Conservation (phyloP, 2,113 vertebrate species). For the Pantherophis guttatus region DNA sequence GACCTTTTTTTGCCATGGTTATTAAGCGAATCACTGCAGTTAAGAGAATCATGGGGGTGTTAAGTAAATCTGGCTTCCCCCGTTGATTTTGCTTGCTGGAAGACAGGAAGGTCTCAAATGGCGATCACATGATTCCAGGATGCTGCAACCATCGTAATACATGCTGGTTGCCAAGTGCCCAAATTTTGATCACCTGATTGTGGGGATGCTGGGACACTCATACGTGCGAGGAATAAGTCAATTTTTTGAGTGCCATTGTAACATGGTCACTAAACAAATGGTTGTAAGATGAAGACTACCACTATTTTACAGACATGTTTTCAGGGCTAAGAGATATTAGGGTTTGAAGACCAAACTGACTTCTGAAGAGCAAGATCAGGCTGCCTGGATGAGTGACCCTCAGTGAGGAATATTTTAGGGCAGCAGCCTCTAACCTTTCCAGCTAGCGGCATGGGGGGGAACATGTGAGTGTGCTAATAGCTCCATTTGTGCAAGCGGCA, state of each 20-base stretch:
- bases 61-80: neutral
- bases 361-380: neutral
- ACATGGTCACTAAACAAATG: neutral
- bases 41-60: neutral
- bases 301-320: neutral
- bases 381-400: neutral
- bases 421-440: neutral
- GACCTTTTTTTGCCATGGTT: neutral
- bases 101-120: neutral
- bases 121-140: neutral
- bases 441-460: neutral
- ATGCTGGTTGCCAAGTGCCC: neutral
- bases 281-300: neutral
- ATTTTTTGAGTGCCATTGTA: neutral
- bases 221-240: neutral
- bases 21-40: neutral
- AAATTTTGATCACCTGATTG: neutral
- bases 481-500: neutral
- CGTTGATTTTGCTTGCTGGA: neutral
- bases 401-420: neutral
- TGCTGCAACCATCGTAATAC: neutral
- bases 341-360: conserved; percentile 56
- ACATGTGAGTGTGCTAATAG: neutral
- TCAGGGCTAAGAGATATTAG: conserved; percentile 30
- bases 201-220: neutral